A percentile compares a stretch with the other conserved stretches of the same genome.
Conservation (phyloP, 2,888 invertebrate genomes). For the Epirrita christyi region DNA sequence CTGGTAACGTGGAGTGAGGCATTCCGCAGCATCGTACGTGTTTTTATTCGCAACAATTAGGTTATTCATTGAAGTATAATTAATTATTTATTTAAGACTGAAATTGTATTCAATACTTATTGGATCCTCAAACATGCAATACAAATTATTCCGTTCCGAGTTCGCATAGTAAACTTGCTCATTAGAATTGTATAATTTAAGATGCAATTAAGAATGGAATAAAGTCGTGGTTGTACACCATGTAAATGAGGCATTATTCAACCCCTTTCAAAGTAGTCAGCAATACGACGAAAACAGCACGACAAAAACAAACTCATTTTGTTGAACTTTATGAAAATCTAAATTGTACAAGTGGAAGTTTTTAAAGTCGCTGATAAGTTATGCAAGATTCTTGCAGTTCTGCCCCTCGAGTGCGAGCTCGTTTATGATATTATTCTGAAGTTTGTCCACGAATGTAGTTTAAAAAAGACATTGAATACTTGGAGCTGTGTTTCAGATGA, state of each 20-base stretch:
- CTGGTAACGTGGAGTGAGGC: not conserved
- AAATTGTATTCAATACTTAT: not conserved
- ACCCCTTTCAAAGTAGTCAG: slow-evolving; percentile 27
- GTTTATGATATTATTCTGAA: slow-evolving; percentile 43
- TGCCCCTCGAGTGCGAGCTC: slow-evolving; percentile 34
- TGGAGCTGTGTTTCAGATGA: slow-evolving; percentile 18
- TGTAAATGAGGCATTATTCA: slow-evolving; percentile 24
- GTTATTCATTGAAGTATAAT: not conserved
- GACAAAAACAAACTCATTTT: slow-evolving; percentile 35
- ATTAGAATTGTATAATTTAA: slow-evolving; percentile 22
- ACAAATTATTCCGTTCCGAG: not conserved
- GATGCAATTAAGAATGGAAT: slow-evolving; percentile 16
- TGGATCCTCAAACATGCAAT: slow-evolving; percentile 1
- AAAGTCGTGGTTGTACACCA: slow-evolving; percentile 13
- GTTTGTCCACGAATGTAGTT: slow-evolving; percentile 30
- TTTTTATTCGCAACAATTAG: not conserved
- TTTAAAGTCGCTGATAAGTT: slow-evolving; percentile 41
- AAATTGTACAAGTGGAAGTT: slow-evolving; percentile 35
- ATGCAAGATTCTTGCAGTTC: slow-evolving; percentile 39
- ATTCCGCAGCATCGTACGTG: not conserved
- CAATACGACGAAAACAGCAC: slow-evolving; percentile 22
- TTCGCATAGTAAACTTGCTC: slow-evolving; percentile 7
- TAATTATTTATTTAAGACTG: not conserved
- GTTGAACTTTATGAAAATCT: slow-evolving; percentile 41
- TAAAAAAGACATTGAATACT: slow-evolving; percentile 35